These are phyloP conservation scores for Pseudanteris insignis DNA, from an alignment of 2,888 invertebrate genomes.

Conservation along the genomic window DNA sequence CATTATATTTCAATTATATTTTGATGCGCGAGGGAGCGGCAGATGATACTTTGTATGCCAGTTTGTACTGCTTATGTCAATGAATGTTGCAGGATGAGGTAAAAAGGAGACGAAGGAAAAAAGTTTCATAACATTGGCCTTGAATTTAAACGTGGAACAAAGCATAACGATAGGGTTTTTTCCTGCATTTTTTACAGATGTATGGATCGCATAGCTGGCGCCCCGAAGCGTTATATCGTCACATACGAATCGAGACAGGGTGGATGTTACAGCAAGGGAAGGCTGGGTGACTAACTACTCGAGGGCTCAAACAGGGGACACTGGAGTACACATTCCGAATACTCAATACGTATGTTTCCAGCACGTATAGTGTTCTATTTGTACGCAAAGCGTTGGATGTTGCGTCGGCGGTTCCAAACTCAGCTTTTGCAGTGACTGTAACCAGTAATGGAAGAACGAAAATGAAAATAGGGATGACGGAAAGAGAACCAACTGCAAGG, in stretches of 20 bases:
- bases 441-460: slow-evolving; percentile 35
- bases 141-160: slow-evolving; percentile 24
- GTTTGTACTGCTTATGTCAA: too few species aligned
- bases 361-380: slow-evolving; percentile 34
- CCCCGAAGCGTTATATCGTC: slow-evolving; percentile 37
- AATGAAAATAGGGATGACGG: slow-evolving; percentile 31
- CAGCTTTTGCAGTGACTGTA: slow-evolving; percentile 26
- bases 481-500: slow-evolving; percentile 20
- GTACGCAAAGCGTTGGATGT: slow-evolving; percentile 27
- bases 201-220: slow-evolving; percentile 14
- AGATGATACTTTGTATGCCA: too few species aligned
- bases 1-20: too few species aligned
- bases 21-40: too few species aligned
- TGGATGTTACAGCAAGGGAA: slow-evolving; percentile 52
- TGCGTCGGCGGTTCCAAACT: slow-evolving; percentile 23
- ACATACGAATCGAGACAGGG: slow-evolving; percentile 42
- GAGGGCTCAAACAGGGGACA: slow-evolving; percentile 48
- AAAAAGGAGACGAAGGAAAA: too few species aligned
- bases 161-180: slow-evolving; percentile 9
- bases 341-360: slow-evolving; percentile 49
- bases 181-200: slow-evolving; percentile 16
- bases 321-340: slow-evolving; percentile 52
- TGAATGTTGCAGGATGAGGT: too few species aligned
- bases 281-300: slow-evolving; percentile 56
- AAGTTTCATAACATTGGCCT: slow-evolving; percentile 13